Evolutionary conservation across 2,797 vertebrate species (phyloP).

Genomic region (Kryptolebias ocellatus): DNA sequence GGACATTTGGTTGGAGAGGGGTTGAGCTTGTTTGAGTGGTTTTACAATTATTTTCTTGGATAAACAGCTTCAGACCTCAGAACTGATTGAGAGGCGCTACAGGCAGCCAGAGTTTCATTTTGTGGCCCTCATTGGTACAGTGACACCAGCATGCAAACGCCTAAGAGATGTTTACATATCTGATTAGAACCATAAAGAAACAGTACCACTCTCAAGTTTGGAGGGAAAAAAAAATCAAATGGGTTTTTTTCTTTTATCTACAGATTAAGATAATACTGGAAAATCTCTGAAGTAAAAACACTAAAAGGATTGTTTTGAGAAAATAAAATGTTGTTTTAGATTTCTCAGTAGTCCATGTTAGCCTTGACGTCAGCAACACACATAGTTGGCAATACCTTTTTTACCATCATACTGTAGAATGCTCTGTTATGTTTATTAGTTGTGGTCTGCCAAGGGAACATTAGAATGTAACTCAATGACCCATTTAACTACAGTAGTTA

Average conservation of each 20-base stretch:
- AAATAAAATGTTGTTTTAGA: background rate
- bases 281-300: too few species aligned
- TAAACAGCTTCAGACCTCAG: constrained; percentile 55
- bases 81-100: constrained; percentile 30
- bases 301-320: background rate
- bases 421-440: background rate
- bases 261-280: background rate
- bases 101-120: constrained; percentile 31
- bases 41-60: constrained; percentile 58
- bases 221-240: background rate
- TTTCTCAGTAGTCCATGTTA: too few species aligned
- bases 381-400: too few species aligned
- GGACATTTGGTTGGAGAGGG: constrained; percentile 42
- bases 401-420: background rate
- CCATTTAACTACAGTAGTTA: too few species aligned
- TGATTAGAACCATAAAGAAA: background rate
- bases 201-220: background rate
- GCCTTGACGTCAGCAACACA: too few species aligned
- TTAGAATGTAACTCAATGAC: background rate
- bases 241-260: background rate
- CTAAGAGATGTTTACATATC: constrained; percentile 16
- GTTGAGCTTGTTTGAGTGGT: constrained; percentile 36
- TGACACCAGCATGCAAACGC: constrained; percentile 7
- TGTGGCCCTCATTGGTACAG: constrained; percentile 25
- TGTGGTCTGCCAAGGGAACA: background rate